phyloP scores from a whole-genome alignment of 2,888 invertebrate species.

The Polyploca ridens region DNA sequence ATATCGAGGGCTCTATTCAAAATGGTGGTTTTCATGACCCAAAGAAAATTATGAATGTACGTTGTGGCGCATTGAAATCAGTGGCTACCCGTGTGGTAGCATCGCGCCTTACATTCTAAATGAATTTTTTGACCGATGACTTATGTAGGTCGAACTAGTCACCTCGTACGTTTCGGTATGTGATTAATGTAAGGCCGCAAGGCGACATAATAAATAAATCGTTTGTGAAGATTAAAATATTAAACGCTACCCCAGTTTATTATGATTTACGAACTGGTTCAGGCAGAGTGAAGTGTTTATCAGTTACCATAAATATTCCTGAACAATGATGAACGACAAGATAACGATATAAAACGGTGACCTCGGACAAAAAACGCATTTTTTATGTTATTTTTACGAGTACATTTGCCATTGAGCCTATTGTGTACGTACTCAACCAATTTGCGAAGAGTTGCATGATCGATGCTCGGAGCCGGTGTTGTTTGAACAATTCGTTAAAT shows the following conservation, averaged over 20 bases:
- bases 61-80: constrained; percentile 62
- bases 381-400: constrained; percentile 31
- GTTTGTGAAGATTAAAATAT: constrained; percentile 35
- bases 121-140: constrained; percentile 49
- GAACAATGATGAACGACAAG: constrained; percentile 56
- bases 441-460: constrained; percentile 32
- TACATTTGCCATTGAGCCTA: constrained; percentile 30
- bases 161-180: constrained; percentile 47
- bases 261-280: constrained; percentile 51
- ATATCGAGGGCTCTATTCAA: constrained; percentile 50
- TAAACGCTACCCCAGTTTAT: constrained; percentile 42
- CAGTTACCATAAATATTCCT: constrained; percentile 54
- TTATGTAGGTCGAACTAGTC: constrained; percentile 46
- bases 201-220: constrained; percentile 28
- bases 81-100: constrained; percentile 54
- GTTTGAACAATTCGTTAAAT: constrained; percentile 10
- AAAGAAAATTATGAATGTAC: constrained; percentile 77
- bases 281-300: constrained; percentile 42
- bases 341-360: constrained; percentile 55
- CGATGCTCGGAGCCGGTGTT: constrained; percentile 17
- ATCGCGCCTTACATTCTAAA: constrained; percentile 56
- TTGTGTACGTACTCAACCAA: constrained; percentile 38
- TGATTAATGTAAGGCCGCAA: constrained; percentile 32
- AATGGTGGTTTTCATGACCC: constrained; percentile 70
- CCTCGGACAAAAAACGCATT: constrained; percentile 45